Conservation (phyloP, 37 sponge, comb jelly and placozoan genomes). For the Beroe forskalii region DNA sequence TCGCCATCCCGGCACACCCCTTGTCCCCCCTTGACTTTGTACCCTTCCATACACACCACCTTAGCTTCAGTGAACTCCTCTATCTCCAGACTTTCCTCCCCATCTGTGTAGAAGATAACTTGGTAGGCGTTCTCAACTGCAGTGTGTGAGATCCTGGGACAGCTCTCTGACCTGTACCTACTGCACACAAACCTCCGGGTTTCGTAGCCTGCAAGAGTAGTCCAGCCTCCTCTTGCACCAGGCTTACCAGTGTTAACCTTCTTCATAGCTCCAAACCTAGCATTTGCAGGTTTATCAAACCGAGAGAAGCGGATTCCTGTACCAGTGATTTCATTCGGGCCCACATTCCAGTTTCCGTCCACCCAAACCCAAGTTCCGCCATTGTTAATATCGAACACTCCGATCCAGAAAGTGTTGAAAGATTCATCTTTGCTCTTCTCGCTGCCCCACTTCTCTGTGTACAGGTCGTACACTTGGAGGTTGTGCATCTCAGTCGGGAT, state of each 20-base stretch:
- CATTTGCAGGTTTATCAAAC: not conserved
- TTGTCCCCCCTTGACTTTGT: not conserved
- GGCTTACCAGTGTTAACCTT: not conserved
- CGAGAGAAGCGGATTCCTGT: not conserved
- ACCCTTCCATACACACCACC: not conserved
- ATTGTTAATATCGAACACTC: not conserved
- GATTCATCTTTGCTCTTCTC: conserved; percentile 21
- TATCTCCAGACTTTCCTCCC: not conserved
- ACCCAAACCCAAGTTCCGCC: not conserved
- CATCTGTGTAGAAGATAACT: not conserved
- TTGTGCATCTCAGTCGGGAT: conserved; percentile 52
- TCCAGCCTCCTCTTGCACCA: not conserved
- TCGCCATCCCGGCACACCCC: not conserved
- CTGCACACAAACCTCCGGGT: not conserved
- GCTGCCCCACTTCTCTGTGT: conserved; percentile 15
- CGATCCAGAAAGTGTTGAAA: conserved; percentile 58
- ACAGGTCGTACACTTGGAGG: conserved; percentile 27
- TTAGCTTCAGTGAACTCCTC: not conserved
- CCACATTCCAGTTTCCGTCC: not conserved
- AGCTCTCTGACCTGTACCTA: not conserved
- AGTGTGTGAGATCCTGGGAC: not conserved
- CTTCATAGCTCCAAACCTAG: not conserved
- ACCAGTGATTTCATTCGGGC: not conserved
- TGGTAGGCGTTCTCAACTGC: not conserved
- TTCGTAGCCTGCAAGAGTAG: not conserved